Evolutionary conservation across 2,888 invertebrate genomes (phyloP), one percentile per base, ranked within the genome.

Genomic region (Pristionchus fissidentatus): DNA sequence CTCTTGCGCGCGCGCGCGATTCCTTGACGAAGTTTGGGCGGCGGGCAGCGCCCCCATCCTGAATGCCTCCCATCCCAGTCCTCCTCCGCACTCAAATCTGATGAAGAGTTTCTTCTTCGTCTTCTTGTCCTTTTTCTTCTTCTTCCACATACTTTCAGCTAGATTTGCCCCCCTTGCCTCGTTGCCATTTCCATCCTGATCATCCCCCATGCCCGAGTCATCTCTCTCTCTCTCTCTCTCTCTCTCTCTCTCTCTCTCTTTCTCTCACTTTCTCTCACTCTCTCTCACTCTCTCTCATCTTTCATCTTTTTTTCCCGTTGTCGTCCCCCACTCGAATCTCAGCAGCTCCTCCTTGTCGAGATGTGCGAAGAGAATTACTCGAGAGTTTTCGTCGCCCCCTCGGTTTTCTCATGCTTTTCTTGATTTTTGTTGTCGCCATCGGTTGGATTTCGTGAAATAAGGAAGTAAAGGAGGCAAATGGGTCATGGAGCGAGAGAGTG

Each of bases 181-280:
- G 8, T 15, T 41, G 8, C 62, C n/a, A 26, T 73, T 73, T 32
- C 73, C 73, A 32, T 73, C 15, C 26, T 35, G 73, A 7, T 35
- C 15, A 13, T 73, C 8, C 13, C 62, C 26, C 8, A n/a, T 62
- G 8, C n/a, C 29, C n/a, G 13, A 15, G 8, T 41, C 26, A 10
- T 73, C n/a, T 26, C 38, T n/a, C 73, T 73, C 73, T 35, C 73
- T 26, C 73, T 26, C 38, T 73, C 13, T 35, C 73, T 73, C 8
- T 35, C 41, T 15, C 7, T 78, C 78, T 78, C 78, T 49, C 75
- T 78, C 78, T 43, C 78, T 49, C 78, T 78, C 49, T 78, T 29
- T 49, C 49, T 49, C 46, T 43, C 38, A 10, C 13, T 73, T 32
- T 73, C 19, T 29, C 73, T 73, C 73, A 15, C 62, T 60, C 62